A percentile compares a stretch with the other conserved stretches of the same genome.
phyloP scores from a whole-genome alignment of 2,113 vertebrate species.

The Gambusia affinis region DNA sequence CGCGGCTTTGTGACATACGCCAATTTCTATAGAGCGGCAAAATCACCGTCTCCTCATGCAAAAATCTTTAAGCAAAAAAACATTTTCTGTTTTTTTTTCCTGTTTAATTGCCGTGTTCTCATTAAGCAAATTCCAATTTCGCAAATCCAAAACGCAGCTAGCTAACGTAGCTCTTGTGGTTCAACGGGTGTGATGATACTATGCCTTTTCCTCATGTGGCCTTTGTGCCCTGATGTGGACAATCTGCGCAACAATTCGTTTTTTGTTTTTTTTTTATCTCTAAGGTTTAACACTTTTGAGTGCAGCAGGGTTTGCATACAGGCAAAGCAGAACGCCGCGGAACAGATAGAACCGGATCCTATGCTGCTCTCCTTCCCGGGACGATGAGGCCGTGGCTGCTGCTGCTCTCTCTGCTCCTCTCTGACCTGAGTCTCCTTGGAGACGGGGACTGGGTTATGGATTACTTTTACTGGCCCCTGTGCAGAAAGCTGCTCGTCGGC shows the following conservation, averaged over 20 bases:
- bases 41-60: too few species aligned
- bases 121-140: too few species aligned
- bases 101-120: too few species aligned
- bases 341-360: conserved; percentile 49
- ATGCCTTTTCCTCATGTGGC: background rate
- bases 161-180: background rate
- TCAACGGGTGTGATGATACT: too few species aligned
- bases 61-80: too few species aligned
- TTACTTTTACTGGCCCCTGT: conserved; percentile 22
- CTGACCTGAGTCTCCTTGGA: conserved; percentile 33
- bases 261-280: background rate
- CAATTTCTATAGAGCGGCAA: too few species aligned
- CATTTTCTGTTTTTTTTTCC: too few species aligned
- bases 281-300: too few species aligned
- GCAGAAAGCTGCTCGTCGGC: conserved; percentile 16
- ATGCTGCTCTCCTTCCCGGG: conserved; percentile 8
- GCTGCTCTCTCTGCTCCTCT: conserved; percentile 46
- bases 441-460: conserved; percentile 21
- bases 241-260: background rate
- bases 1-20: too few species aligned
- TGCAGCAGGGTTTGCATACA: conserved; percentile 49
- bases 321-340: conserved; percentile 46
- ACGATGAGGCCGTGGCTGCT: conserved; percentile 60
- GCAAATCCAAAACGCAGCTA: too few species aligned
- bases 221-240: background rate